Evolutionary conservation across 1,140 invertebrate species (phyloP), one percentile per base, ranked within the genome.

Genomic region (Drosophila pallidifrons): DNA sequence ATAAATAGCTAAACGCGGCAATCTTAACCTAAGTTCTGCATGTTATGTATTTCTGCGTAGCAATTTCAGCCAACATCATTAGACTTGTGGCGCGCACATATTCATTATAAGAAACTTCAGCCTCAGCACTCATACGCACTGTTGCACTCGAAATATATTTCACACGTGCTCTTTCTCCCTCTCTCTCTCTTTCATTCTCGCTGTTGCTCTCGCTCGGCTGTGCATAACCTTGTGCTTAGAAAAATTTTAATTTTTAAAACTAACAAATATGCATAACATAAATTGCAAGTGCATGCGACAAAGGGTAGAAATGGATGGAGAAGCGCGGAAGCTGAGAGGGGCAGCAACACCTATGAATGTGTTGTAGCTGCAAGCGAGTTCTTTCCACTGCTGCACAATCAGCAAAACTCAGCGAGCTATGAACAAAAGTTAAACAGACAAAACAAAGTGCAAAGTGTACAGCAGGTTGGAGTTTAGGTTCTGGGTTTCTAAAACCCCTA

Each of bases 361-460:
- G 54, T 47, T 59, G 43, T 60, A 49, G 60, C 45, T 58, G 52
- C 41, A 11, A 13, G 8, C 52, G 11, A 6, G 49, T 51, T 63
- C 49, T 68, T 75, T 74, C 35, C 73, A 68, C 73, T 78, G 28
- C 52, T 57, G 76, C 76, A 77, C 83, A 87, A 87, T 87, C 82
- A 87, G 83, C 83, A 77, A 65, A 77, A 89, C 51, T 72, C 77
- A 89, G 66, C 77, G 58, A 87, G 77, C 77, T 87, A 87, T 89
- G 85, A 87, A 81, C 69, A 80, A 88, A 89, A 78, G 80, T 89
- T 83, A 83, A 87, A 78, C 85, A 87, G 83, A 88, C 80, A 88
- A 83, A 88, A 81, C 83, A 75, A 82, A 87, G 79, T 87, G 83
- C 60, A 80, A 80, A 88, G 70, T 75, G 61, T n/a, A 10, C 45